Conservation (phyloP, 1,140 invertebrate genomes). For the Diorhabda elongata region DNA sequence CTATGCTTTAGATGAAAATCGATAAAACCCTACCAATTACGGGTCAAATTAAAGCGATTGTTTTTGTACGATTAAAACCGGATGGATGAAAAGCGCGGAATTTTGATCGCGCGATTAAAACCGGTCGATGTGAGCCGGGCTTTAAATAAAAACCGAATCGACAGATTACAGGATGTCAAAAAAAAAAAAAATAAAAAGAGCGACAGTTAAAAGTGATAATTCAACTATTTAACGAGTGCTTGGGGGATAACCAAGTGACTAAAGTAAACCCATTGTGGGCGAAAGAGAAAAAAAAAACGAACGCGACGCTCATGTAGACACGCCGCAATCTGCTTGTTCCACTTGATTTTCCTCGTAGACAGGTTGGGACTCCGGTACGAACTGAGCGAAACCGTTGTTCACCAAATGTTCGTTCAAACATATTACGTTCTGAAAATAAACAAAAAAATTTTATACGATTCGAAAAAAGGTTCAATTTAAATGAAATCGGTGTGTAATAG, state of each 20-base stretch:
- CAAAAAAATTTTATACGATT: conserved; percentile 19
- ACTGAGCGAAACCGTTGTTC: conserved; percentile 61
- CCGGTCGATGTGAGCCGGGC: too few species aligned
- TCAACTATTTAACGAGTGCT: conserved; percentile 20
- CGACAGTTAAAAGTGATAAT: not conserved
- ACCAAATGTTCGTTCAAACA: conserved; percentile 66
- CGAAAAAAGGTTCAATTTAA: not conserved
- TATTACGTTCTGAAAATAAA: conserved; percentile 58
- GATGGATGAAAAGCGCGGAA: too few species aligned
- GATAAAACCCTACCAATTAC: too few species aligned
- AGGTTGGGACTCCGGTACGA: conserved; percentile 43
- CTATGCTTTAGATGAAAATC: too few species aligned
- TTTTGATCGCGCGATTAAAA: too few species aligned
- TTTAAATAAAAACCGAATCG: too few species aligned
- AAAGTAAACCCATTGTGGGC: conserved; percentile 10
- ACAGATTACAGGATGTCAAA: not conserved
- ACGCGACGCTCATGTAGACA: not conserved
- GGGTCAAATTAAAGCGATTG: too few species aligned
- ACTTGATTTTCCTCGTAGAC: not conserved
- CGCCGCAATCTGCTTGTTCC: conserved; percentile 9
- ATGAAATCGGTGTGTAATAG: too few species aligned
- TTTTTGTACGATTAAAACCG: too few species aligned
- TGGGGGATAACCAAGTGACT: conserved; percentile 27
- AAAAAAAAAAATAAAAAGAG: not conserved
- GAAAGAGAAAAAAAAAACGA: not conserved